Percentiles rank a stretch among this genome's conserved stretches.
Conservation (phyloP, 2,797 vertebrate species). For the Ambastaia sidthimunki region DNA sequence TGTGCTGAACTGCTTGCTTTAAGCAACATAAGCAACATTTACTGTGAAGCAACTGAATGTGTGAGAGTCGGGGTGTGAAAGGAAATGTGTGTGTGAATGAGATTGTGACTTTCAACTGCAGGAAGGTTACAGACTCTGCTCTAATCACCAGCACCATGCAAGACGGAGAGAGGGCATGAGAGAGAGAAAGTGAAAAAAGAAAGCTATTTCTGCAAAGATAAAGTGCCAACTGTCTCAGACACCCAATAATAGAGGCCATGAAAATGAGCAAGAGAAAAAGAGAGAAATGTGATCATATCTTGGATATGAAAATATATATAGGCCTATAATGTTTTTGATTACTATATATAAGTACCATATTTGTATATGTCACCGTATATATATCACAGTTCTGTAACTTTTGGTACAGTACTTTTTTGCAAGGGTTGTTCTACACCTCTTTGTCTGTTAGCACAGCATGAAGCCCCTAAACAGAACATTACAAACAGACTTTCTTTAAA, state of each 20-base stretch:
- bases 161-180: slow-evolving; percentile 58
- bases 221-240: slow-evolving; percentile 61
- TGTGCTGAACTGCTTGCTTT: neutral
- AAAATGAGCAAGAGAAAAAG: slow-evolving; percentile 13
- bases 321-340: no score
- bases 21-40: neutral
- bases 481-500: slow-evolving; percentile 28
- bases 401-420: neutral
- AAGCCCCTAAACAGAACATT: slow-evolving; percentile 54
- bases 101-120: slow-evolving; percentile 21
- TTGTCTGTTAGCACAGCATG: slow-evolving; percentile 63
- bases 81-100: slow-evolving; percentile 15
- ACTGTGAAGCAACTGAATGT: neutral
- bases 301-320: neutral
- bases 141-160: slow-evolving; percentile 28
- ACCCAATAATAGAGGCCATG: slow-evolving; percentile 53
- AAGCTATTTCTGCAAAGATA: slow-evolving; percentile 71
- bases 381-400: neutral
- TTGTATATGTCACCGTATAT: neutral
- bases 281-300: neutral
- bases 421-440: slow-evolving; percentile 17
- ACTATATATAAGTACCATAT: no score
- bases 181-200: slow-evolving; percentile 44
- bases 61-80: slow-evolving; percentile 6
- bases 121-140: slow-evolving; percentile 35